Evolutionary conservation across 1,140 invertebrate genomes (phyloP), one percentile per base, ranked within the genome.

Genomic region (Kradibia gibbosae): DNA sequence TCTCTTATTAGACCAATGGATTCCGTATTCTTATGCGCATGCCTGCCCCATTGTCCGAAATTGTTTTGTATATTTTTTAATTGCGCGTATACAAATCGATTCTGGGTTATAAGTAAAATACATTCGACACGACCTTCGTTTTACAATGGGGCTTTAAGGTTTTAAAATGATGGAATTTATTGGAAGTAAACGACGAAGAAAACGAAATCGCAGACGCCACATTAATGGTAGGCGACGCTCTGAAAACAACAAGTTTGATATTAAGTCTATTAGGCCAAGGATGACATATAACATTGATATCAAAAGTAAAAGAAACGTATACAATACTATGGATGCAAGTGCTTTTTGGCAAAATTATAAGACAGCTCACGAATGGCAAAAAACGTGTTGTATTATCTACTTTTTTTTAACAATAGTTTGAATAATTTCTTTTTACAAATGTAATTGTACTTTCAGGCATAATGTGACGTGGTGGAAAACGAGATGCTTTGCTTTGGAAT

Each of bases 381-480:
- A 86, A 60, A 90, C 84, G 90, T 90, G 84, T 48, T 34, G 22
- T 55, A 34, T 60, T 50, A 25, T 53, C 45, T 62, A 65, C 53
- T 39, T 53, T 22, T 25, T 48, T 31, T 25, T 48, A 1, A 76
- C 62, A 45, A 3, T 50, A 15, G 39, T 36, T 34, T 39, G 20
- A 25, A 17, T 3, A 28, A 31, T 36, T 55, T 0, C 13, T 55
- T 28, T 34, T 80, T 50, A 76, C 20, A n/a, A 17, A 39, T 67
- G 1, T 67, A 62, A 73, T 62, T 80, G 65, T 82, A 72, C 0
- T 78, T 89, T 86, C 20, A 91, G 90, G n/a, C 91, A 91, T 75
- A 90, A 78, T 50, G 76, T 94, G 20, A 92, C 92, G 3, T 94
- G 93, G 89, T 95, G 94, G 94, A 94, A 93, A 88, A 93, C 94